Base-by-base conservation (phyloP, 2,888 invertebrate species). In the Lycaena phlaeas region DNA sequence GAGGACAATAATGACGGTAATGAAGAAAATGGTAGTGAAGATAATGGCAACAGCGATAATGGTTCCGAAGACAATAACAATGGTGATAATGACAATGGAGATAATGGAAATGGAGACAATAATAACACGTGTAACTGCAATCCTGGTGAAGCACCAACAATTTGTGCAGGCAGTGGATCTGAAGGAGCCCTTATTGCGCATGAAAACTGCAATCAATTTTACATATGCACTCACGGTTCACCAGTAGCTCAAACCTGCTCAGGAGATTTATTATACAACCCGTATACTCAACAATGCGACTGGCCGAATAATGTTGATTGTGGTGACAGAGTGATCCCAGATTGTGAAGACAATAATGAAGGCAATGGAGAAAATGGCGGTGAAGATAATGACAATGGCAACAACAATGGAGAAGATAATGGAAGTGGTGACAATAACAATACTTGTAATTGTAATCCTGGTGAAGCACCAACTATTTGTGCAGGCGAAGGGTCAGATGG, bases 161-260 rank as follows among this genome's bases (percentile, higher is more conserved):
- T 64, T 17, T 66, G 66, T 38, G 53, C 55, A 7, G 49, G 48
- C 7, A 43, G 46, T 22, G 52, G 41, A 4, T 64, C 64, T 2
- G 48, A 53, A 5, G 52, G 51, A 1, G 25, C 25, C 2, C 34
- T 54, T 1, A 14, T 53, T 0, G 48, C 52, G 1, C 50, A 54
- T 34, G 48, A 53, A 36, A 46, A 58, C 26, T 69, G 69, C 40
- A 54, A 57, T 38, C 53, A 61, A 43, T 69, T 59, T 50, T 68
- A 64, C 41, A 47, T 54, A 7, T 68, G 69, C 34, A 38, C 41
- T 9, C 46, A 50, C 9, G 61, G 64, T 3, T 9, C 31, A 0
- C 60, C 61, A 1, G 44, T 64, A 3, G 29, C 51, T 1, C 36
- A 50, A 2, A 45, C 42, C 4, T 69, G 68, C 36, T 50, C 54